Evolutionary conservation across 1,140 invertebrate species (phyloP), one percentile per base, ranked within the genome.

Genomic region (Pseudomyrmex cubaensis): DNA sequence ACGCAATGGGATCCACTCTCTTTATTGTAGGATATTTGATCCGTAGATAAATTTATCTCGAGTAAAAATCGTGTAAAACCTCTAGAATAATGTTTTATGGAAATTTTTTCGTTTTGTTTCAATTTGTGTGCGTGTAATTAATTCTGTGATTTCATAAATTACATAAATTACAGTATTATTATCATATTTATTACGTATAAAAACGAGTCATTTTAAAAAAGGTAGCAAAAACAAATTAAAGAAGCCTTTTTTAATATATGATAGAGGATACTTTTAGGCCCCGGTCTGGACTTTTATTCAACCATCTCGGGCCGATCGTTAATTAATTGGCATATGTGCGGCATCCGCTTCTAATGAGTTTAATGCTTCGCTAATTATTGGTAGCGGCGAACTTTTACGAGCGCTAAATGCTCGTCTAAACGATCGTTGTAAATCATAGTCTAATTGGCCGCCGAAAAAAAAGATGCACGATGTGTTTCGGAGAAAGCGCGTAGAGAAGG

Each of bases 381-480:
- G 87, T 89, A 89, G 87, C 87, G 61, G 69, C 15, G 48, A 73
- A 89, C 76, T 86, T 89, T 89, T 89, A 89, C 82, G 87, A 82
- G 20, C 76, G 72, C 17, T 89, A 84, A 89, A 86, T 48, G 75
- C 67, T 86, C 80, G 20, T 54, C 69, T 74, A 84, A 89, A 89
- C 76, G 87, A 35, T 84, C 84, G 75, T 61, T 88, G 84, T 89
- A 89, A 89, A 89, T 89, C 88, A 88, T 89, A 89, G 87, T 89
- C 78, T 89, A 88, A 88, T 88, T 83, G 83, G 70, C 61, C 59
- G 15, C 2, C 44, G 62, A 67, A 83, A 83, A 66, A 78, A 76
- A 44, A 1, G 35, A 35, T 48, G 61, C 76, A 20, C 25, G 13
- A 46, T n/a, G 44, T 35, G 20, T 59, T 22, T 20, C 44, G 17